Evolutionary conservation across 2,888 invertebrate species (phyloP), one percentile per base, ranked within the genome.

Genomic region (Chymomyza caudatula): DNA sequence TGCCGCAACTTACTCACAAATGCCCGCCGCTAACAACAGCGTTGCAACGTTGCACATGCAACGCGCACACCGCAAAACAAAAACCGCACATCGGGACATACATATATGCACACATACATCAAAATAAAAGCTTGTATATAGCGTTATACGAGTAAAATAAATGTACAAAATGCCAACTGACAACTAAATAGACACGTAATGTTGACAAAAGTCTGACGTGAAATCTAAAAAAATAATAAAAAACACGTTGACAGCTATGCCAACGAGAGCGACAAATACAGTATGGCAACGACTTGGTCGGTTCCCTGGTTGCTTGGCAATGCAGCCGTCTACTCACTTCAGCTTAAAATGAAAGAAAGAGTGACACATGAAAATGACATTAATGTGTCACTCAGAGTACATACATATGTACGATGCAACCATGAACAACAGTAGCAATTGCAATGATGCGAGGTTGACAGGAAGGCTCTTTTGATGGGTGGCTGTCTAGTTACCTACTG

Each of bases 291-390:
- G 20, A 25, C 13, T 17, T 44, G 20, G 47, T 20, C 57, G 17
- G 20, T 20, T 19, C 20, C 8, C 44, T 57, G n/a, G 22, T 19
- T 17, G 42, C 54, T 52, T 54, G 42, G 42, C 56, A 56, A 56
- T 29, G 42, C 37, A 15, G 13, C 37, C 56, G 42, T 19, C 42
- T 15, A 51, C 20, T 20, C 51, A 51, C 51, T 51, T 51, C 51
- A 19, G 69, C 81, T 75, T 69, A 70, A 72, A 86, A 82, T 67
- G 85, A 86, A 86, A 87, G 87, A 87, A 87, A 81, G 78, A 79
- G 86, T 87, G 87, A 87, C 88, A 86, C 79, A 81, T 86, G 79
- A 78, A 87, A 86, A 87, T 86, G 85, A 81, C 87, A 88, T 85
- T 86, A 86, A 87, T 86, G 87, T 86, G 87, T 88, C 88, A 85